phyloP scores from a whole-genome alignment of 2,888 invertebrate species.

The Anarsia innoxiella region DNA sequence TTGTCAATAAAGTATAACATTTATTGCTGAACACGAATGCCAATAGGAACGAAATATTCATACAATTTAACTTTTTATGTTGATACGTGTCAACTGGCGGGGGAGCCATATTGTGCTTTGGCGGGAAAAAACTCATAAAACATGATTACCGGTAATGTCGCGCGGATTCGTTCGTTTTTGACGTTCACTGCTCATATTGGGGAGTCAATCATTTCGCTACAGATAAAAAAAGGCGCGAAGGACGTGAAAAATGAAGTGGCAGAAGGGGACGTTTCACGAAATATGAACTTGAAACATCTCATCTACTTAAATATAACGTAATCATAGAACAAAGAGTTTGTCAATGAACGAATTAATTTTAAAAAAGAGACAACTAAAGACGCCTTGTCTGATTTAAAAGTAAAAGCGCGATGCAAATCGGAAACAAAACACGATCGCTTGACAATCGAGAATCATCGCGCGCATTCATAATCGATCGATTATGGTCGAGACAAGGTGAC shows the following conservation, averaged over 20 bases:
- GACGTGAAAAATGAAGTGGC: neutral
- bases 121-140: conserved; percentile 61
- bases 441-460: conserved; percentile 26
- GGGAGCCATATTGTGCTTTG: conserved; percentile 46
- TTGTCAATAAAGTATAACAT: conserved; percentile 15
- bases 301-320: too few relatives aligned
- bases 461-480: conserved; percentile 59
- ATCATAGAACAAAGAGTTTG: neutral
- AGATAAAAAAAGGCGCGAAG: neutral
- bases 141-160: conserved; percentile 61
- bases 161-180: conserved; percentile 47
- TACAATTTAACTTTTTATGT: conserved; percentile 57
- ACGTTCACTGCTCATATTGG: conserved; percentile 33
- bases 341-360: neutral
- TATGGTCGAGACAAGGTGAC: conserved; percentile 43
- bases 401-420: conserved; percentile 24
- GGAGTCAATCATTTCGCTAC: neutral
- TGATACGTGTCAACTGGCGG: conserved; percentile 45
- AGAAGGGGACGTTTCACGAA: too few relatives aligned
- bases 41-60: conserved; percentile 18
- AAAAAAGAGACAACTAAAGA: neutral
- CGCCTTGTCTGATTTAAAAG: conserved; percentile 9
- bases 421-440: conserved; percentile 24
- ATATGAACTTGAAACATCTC: too few relatives aligned
- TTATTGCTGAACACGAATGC: conserved; percentile 17